phyloP scores from a whole-genome alignment of 2,888 invertebrate species.

The Brenthis daphne region DNA sequence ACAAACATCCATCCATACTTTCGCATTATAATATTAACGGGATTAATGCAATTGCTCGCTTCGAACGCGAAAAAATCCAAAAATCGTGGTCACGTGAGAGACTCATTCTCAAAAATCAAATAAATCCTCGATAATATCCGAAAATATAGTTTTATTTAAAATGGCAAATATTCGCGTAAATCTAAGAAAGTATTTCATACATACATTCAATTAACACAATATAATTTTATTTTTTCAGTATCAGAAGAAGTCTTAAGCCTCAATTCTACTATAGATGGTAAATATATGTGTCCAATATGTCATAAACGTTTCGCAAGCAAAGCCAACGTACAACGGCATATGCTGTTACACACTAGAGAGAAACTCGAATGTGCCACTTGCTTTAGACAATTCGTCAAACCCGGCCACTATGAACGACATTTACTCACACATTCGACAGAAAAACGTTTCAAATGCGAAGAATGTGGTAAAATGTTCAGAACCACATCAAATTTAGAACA shows the following conservation, averaged over 20 bases:
- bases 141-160: no score
- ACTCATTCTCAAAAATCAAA: no score
- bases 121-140: no score
- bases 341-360: slow-evolving; percentile 39
- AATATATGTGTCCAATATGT: slow-evolving; percentile 44
- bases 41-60: no score
- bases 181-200: no score
- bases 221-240: slow-evolving; percentile 31
- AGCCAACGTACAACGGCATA: slow-evolving; percentile 42
- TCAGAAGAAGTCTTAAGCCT: slow-evolving; percentile 38
- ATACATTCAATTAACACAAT: background rate
- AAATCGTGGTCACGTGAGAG: no score
- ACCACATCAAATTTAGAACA: slow-evolving; percentile 52
- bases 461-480: slow-evolving; percentile 53
- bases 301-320: slow-evolving; percentile 42
- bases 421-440: slow-evolving; percentile 42
- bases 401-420: slow-evolving; percentile 38
- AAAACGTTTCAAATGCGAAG: slow-evolving; percentile 44
- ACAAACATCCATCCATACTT: no score
- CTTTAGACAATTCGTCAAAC: slow-evolving; percentile 50
- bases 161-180: no score
- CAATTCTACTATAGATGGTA: slow-evolving; percentile 36
- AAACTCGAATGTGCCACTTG: slow-evolving; percentile 58
- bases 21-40: no score
- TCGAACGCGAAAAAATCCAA: no score